Evolutionary conservation across 2,888 invertebrate species (phyloP), one percentile per base, ranked within the genome.

Genomic region (Trilocha varians): DNA sequence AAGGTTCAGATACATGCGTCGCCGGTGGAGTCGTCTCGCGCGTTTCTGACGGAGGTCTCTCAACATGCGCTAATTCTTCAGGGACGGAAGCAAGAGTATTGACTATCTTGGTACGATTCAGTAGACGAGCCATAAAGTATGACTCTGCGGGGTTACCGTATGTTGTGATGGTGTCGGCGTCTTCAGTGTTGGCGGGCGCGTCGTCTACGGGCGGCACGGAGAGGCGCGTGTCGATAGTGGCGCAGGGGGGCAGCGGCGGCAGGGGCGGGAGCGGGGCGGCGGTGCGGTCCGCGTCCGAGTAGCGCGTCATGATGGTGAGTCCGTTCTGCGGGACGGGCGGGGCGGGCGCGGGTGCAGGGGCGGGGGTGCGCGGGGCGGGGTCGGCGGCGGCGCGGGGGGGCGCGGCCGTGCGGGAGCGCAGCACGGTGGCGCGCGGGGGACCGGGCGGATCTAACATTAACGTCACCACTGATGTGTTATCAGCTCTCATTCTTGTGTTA

Each of bases 381-480:
- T 59, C 43, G 15, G 53, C 25, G 8, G 52, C 42, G 45, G 50
- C 46, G 53, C 49, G 36, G 55, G 32, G 54, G 46, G 11, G 57
- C 55, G 52, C 36, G 51, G 70, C 34, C 62, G 57, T 63, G 39
- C 82, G 67, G 3, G 80, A 77, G 39, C 82, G 78, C 49, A 89
- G 70, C 43, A 91, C 90, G 56, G 91, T 90, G 40, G 88, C 90
- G 38, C 91, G 87, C 11, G 93, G 92, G 5, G 91, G 94, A 0
- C 95, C 95, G 0, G 95, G 93, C 36, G 96, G 96, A 78, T 97
- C 96, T 47, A 97, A 84, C 90, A 98, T 93, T 14, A 98, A 87
- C 0, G 95, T 87, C 14, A 99, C 94, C 36, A 96, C 97, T 11
- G 96, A 97, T 0, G 98, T 97, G 73, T 99, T 99, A 76, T 99